A percentile compares a stretch with the other conserved stretches of the same genome.
Conservation (phyloP, 1,140 invertebrate species). For the Listronotus oregonensis region DNA sequence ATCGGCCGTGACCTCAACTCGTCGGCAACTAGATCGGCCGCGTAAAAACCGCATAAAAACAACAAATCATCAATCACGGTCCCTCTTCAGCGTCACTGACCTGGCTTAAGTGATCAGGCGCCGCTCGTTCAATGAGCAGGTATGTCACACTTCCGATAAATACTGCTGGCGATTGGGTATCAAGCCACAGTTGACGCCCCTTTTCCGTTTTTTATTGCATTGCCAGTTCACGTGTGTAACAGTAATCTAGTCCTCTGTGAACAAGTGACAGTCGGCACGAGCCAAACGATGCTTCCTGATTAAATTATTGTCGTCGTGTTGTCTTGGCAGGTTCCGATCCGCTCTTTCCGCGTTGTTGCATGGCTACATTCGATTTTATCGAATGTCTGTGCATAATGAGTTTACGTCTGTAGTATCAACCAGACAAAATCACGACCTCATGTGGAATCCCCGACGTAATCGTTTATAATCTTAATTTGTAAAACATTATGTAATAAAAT, state of each 20-base stretch:
- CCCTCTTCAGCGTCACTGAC: slow-evolving; percentile 39
- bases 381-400: slow-evolving; percentile 9
- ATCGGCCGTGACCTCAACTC: slow-evolving; percentile 36
- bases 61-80: slow-evolving; percentile 40
- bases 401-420: not conserved
- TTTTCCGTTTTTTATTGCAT: slow-evolving; percentile 48
- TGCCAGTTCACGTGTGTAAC: slow-evolving; percentile 41
- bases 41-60: slow-evolving; percentile 29
- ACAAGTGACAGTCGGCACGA: slow-evolving; percentile 45
- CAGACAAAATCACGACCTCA: slow-evolving; percentile 10
- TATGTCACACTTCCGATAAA: slow-evolving; percentile 46
- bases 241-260: slow-evolving; percentile 41
- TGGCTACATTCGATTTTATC: slow-evolving; percentile 6
- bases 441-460: slow-evolving; percentile 1
- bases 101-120: slow-evolving; percentile 26
- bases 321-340: no score
- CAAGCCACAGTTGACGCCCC: slow-evolving; percentile 42
- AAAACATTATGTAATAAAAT: not conserved
- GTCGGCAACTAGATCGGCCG: slow-evolving; percentile 34
- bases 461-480: not conserved
- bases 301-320: no score
- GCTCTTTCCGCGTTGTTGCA: no score
- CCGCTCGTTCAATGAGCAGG: slow-evolving; percentile 19
- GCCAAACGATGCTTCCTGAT: slow-evolving; percentile 16
- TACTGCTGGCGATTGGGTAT: slow-evolving; percentile 36